Conservation (phyloP, 2,888 invertebrate species). For the Lottia gigantea region DNA sequence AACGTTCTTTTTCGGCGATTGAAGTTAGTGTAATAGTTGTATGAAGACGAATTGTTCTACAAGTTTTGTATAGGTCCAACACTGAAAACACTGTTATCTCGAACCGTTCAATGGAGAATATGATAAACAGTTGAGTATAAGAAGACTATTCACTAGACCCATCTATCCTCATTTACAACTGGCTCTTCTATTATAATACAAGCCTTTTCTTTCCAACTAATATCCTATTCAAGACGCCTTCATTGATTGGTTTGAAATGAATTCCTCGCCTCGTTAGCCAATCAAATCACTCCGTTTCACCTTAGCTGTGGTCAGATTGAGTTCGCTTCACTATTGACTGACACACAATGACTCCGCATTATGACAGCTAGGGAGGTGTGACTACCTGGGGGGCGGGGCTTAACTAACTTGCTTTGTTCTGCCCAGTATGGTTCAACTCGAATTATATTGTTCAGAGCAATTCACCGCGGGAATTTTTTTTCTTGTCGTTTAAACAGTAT, state of each 20-base stretch:
- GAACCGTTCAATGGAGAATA: no score
- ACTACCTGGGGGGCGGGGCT: not conserved
- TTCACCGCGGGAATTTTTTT: conserved; percentile 6
- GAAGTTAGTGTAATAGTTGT: no score
- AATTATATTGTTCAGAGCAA: not conserved
- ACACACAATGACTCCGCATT: not conserved
- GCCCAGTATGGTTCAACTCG: not conserved
- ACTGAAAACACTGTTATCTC: no score
- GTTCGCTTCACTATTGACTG: conserved; percentile 1
- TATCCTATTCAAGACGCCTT: not conserved
- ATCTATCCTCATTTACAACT: not conserved
- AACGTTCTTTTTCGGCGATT: no score
- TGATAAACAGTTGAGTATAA: no score
- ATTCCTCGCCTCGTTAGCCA: not conserved
- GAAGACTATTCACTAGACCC: not conserved
- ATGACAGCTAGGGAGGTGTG: not conserved
- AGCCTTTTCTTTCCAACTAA: conserved; percentile 3
- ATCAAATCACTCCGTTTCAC: conserved; percentile 2
- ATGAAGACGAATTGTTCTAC: no score
- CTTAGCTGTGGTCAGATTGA: not conserved
- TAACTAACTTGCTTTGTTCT: conserved; percentile 5
- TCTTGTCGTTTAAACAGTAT: not conserved
- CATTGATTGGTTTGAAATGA: not conserved
- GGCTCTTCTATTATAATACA: no score
- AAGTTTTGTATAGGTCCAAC: no score